Conservation (phyloP, 2,113 vertebrate genomes). For the Hiodon alosoides region DNA sequence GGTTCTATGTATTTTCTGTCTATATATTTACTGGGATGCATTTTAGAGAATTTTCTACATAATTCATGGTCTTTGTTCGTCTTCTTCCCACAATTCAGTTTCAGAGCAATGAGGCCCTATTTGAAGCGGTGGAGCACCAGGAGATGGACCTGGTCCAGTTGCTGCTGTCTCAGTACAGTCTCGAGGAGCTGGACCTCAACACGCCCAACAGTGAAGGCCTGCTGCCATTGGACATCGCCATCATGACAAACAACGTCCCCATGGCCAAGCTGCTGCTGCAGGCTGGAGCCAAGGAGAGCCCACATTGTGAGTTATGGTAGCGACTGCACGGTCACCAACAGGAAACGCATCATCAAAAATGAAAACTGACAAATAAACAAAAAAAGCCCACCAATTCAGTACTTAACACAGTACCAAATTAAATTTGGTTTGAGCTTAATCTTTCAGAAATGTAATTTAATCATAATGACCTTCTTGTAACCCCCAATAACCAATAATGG, state of each 20-base stretch:
- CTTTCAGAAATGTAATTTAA: not conserved
- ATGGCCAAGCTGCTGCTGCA: slow-evolving; percentile 78
- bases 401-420: not conserved
- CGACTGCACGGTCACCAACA: not conserved
- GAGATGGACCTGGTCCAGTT: slow-evolving; percentile 78
- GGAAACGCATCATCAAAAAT: slow-evolving; percentile 16
- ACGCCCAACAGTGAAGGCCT: slow-evolving; percentile 88
- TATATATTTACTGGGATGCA: too few relatives aligned
- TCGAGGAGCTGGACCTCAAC: slow-evolving; percentile 85
- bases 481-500: not conserved
- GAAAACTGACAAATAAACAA: not conserved
- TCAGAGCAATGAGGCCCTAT: slow-evolving; percentile 77
- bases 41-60: not conserved
- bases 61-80: not conserved
- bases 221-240: slow-evolving; percentile 80
- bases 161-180: slow-evolving; percentile 77
- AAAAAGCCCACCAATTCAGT: not conserved
- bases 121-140: slow-evolving; percentile 86
- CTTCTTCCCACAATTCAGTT: slow-evolving; percentile 52
- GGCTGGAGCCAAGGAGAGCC: slow-evolving; percentile 82
- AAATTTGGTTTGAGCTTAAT: not conserved
- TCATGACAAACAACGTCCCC: slow-evolving; percentile 89
- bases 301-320: slow-evolving; percentile 73
- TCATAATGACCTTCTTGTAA: not conserved
- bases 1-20: too few relatives aligned